Evolutionary conservation across 2,888 invertebrate species (phyloP).

Genomic region (Sinhomidia bicolor): DNA sequence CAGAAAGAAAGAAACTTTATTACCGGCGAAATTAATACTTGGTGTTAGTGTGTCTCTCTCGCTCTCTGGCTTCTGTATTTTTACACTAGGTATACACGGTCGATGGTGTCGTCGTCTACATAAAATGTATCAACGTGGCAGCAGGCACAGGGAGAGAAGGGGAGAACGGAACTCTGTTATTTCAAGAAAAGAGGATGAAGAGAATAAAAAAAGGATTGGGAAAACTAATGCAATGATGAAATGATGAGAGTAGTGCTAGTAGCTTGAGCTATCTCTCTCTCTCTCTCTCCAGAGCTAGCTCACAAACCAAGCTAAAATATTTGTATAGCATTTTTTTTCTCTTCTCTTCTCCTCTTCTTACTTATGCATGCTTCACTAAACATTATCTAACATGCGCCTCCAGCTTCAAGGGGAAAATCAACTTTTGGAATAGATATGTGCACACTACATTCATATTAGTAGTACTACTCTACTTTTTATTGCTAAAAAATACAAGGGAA

Average conservation of each 20-base stretch:
- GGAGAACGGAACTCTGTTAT: not conserved
- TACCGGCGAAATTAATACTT: slow-evolving; percentile 38
- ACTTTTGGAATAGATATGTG: not conserved
- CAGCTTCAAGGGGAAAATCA: not conserved
- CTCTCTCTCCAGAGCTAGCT: not conserved
- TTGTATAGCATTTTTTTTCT: slow-evolving; percentile 29
- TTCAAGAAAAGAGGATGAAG: not conserved
- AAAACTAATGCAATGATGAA: slow-evolving; percentile 14
- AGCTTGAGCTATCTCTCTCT: not conserved
- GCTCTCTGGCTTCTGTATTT: too few species aligned
- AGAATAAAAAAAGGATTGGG: not conserved
- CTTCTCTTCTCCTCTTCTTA: too few species aligned
- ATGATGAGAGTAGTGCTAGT: not conserved
- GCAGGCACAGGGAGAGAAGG: not conserved
- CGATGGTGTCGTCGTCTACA: too few species aligned
- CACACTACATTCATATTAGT: not conserved
- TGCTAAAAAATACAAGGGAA: not conserved
- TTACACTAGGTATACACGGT: too few species aligned
- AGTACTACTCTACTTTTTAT: not conserved
- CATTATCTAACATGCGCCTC: not conserved
- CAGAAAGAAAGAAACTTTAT: slow-evolving; percentile 28
- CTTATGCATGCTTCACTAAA: slow-evolving; percentile 15
- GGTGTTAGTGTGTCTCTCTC: too few species aligned
- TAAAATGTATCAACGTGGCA: not conserved
- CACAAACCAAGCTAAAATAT: slow-evolving; percentile 18